Evolutionary conservation across 2,888 invertebrate species (phyloP).

Genomic region (Mimachlamys varia): DNA sequence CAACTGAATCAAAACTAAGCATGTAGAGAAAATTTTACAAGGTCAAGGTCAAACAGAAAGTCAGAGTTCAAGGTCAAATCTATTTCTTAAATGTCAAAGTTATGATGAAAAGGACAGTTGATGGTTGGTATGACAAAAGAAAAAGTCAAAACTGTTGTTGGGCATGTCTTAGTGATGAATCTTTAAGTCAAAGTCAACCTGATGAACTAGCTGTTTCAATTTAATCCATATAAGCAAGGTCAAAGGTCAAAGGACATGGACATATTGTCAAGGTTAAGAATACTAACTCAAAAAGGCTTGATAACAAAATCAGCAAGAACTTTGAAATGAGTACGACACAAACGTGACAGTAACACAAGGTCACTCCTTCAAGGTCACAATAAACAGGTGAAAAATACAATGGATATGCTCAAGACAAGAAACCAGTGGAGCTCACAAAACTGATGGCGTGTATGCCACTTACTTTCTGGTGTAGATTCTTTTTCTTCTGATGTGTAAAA

Average conservation of each 20-base stretch:
- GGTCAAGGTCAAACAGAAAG: too few relatives aligned
- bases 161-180: too few relatives aligned
- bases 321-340: not conserved
- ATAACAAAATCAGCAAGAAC: not conserved
- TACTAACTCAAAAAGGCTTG: not conserved
- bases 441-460: not conserved
- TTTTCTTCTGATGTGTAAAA: conserved; percentile 6
- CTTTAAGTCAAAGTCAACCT: too few relatives aligned
- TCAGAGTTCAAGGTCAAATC: too few relatives aligned
- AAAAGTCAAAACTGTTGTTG: too few relatives aligned
- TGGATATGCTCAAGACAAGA: not conserved
- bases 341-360: not conserved
- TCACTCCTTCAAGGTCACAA: not conserved
- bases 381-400: not conserved
- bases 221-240: not conserved
- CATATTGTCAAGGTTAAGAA: not conserved
- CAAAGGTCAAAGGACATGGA: not conserved
- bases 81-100: too few relatives aligned
- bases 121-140: too few relatives aligned
- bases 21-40: too few relatives aligned
- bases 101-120: too few relatives aligned
- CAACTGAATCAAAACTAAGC: too few relatives aligned
- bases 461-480: not conserved
- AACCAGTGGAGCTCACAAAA: not conserved
- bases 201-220: too few relatives aligned